These are phyloP conservation scores for Erpornis zantholeuca DNA, from an alignment of 2,113 vertebrate genomes.

Conservation along the genomic window DNA sequence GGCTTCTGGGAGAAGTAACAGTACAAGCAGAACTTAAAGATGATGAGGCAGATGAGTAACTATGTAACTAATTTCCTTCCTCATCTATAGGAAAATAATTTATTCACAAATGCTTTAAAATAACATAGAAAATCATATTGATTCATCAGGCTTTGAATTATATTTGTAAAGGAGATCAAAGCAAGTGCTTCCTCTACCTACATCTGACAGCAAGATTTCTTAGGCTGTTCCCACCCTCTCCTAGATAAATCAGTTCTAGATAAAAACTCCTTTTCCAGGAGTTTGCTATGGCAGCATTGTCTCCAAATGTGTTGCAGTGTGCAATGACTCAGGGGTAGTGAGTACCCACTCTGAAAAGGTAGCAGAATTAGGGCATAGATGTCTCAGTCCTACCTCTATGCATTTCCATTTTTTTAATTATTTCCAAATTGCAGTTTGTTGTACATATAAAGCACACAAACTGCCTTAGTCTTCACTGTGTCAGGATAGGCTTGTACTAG, in stretches of 20 bases:
- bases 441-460: background rate
- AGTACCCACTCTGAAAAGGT: slow-evolving; percentile 64
- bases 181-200: background rate
- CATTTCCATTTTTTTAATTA: background rate
- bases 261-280: slow-evolving; percentile 24
- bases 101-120: background rate
- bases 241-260: slow-evolving; percentile 59
- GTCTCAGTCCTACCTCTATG: background rate
- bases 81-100: background rate
- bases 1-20: background rate
- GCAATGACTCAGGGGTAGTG: slow-evolving; percentile 62
- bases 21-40: background rate
- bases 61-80: background rate
- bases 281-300: background rate
- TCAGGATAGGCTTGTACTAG: background rate
- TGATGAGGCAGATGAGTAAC: background rate
- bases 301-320: slow-evolving; percentile 54
- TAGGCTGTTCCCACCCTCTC: slow-evolving; percentile 54
- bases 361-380: background rate
- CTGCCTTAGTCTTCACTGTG: background rate
- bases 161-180: background rate
- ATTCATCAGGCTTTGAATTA: background rate
- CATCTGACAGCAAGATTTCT: background rate
- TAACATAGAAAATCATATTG: background rate
- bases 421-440: background rate